Percentiles rank a stretch among this genome's conserved stretches.
Evolutionary conservation across 2,797 vertebrate species (phyloP).

Genomic region (Helarctos malayanus): DNA sequence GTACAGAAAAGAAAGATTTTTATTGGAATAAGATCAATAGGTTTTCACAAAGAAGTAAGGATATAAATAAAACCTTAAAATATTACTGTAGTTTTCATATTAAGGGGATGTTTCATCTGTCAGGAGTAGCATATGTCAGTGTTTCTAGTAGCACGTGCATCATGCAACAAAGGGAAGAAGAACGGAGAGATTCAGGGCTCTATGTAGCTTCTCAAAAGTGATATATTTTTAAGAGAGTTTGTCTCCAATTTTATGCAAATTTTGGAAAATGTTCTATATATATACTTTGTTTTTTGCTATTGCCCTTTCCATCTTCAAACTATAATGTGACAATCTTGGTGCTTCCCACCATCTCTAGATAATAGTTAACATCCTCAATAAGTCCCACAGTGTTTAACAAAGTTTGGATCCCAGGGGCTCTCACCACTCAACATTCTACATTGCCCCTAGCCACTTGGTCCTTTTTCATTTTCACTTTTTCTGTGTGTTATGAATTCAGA

Average conservation of each 20-base stretch:
- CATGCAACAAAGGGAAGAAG: fast-evolving
- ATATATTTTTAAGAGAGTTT: background rate
- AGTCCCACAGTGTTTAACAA: background rate
- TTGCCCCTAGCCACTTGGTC: background rate
- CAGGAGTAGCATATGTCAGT: fast-evolving
- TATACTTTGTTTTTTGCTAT: background rate
- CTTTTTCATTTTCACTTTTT: background rate
- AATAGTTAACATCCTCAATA: background rate
- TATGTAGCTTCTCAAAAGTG: background rate
- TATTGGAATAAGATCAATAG: background rate
- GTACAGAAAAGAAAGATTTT: background rate
- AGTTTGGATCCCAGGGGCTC: background rate
- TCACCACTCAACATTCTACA: background rate
- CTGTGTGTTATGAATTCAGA: background rate
- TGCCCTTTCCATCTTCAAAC: background rate
- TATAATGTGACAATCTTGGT: background rate
- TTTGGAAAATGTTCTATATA: background rate
- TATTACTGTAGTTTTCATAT: background rate
- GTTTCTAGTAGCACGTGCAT: background rate
- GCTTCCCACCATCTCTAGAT: background rate
- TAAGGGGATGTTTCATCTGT: background rate
- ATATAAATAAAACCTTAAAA: background rate
- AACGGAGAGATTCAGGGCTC: background rate
- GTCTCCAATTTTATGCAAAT: background rate
- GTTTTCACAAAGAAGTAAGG: background rate